Evolutionary conservation across 2,888 invertebrate species (phyloP), one percentile per base, ranked within the genome.

Genomic region (Ophion ellenae): DNA sequence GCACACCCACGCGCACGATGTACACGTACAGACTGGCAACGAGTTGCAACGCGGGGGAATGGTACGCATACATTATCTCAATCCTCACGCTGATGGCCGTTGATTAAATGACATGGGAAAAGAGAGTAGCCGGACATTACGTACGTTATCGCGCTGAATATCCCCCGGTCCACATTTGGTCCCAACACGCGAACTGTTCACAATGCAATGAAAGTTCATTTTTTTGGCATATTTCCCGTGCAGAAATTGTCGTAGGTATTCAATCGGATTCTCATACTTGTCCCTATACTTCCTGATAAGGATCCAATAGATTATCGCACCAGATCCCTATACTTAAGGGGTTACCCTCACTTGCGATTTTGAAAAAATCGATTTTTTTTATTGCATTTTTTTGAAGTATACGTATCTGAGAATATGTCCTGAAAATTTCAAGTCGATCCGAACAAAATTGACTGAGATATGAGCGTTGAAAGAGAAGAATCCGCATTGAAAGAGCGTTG

Each of bases 141-240:
- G 57, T 76, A 87, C 85, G 87, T 87, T 89, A 88, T 87, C 86
- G 87, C 69, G 66, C 88, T 88, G 88, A 90, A 91, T 90, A 89
- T 87, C 83, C 83, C 47, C 61, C 40, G 63, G 24, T 24, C 14
- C 24, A 45, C 24, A 66, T 79, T 53, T 3, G 2, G 5, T 53
- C 53, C 17, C 53, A 1, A 53, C 14, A 14, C 53, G 5, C 7
- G 40, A 40, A 40, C 6, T 40, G 9, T 40, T 40, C 40, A 40
- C 40, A 40, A 40, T 40, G 40, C 40, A 40, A 7, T 17, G 17
- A 53, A 53, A 53, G 53, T 53, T 53, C 53, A 17, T 53, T 3
- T 53, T 53, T 53, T 53, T 17, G 53, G 14, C 4, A 5, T 53
- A 4, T 53, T 17, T 53, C 5, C 53, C 14, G 53, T 53, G 5